phyloP scores from a whole-genome alignment of 2,888 invertebrate species.

The Hyalella azteca region DNA sequence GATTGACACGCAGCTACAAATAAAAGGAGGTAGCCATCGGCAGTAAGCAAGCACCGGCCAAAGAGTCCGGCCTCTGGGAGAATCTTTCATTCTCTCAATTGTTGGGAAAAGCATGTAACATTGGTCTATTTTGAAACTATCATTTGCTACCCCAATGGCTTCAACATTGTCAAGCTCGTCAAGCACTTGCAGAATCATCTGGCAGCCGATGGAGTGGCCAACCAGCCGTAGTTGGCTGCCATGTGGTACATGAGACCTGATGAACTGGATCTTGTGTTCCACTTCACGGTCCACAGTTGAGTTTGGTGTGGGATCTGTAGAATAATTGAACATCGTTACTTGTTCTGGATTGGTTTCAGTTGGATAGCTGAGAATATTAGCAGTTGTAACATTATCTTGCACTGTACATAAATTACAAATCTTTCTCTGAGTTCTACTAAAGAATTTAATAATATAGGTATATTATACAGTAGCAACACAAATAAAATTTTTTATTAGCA shows the following conservation, averaged over 20 bases:
- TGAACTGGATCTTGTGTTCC: conserved; percentile 78
- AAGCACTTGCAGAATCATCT: conserved; percentile 67
- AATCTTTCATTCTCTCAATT: conserved; percentile 79
- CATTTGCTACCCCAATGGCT: neutral
- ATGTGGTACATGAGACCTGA: conserved; percentile 74
- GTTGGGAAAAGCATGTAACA: conserved; percentile 85
- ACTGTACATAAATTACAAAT: no score
- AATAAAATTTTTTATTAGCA: no score
- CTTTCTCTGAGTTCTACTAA: neutral
- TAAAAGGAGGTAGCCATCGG: conserved; percentile 61
- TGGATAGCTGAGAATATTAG: no score
- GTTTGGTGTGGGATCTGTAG: conserved; percentile 5
- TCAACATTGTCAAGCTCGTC: conserved; percentile 6
- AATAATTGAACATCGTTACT: no score
- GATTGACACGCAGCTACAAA: neutral
- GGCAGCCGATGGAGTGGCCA: conserved; percentile 90
- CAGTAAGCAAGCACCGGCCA: conserved; percentile 69
- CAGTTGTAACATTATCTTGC: no score
- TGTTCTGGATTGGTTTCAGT: no score
- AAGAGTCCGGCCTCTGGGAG: conserved; percentile 76
- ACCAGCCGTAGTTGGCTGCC: conserved; percentile 79
- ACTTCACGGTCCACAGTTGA: conserved; percentile 74
- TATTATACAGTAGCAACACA: no score
- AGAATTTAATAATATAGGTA: neutral
- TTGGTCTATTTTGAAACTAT: conserved; percentile 62